These are phyloP conservation scores for Daboia siamensis DNA, from an alignment of 2,113 vertebrate genomes.

Conservation along the genomic window DNA sequence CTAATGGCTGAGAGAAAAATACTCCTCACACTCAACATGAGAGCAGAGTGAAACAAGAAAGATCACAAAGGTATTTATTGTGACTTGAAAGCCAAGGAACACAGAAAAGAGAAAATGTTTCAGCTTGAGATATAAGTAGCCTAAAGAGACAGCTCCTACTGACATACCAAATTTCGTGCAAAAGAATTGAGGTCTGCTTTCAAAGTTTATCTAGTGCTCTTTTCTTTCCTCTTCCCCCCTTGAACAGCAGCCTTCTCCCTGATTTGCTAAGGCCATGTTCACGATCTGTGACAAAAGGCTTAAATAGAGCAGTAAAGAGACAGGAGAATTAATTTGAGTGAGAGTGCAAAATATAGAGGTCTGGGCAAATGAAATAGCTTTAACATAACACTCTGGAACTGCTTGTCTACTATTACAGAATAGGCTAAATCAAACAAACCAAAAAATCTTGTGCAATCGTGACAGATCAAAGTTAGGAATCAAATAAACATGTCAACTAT, in stretches of 20 bases:
- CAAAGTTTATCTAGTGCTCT: not conserved
- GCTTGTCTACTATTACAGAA: not conserved
- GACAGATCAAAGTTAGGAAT: not conserved
- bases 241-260: not conserved
- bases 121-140: not conserved
- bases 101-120: not conserved
- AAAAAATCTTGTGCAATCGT: not conserved
- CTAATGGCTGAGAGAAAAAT: not conserved
- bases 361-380: not conserved
- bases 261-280: not conserved
- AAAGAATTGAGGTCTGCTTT: not conserved
- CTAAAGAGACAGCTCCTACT: not conserved
- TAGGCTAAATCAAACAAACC: not conserved
- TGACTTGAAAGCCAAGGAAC: not conserved
- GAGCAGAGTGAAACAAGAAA: not conserved
- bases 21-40: not conserved
- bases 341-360: not conserved
- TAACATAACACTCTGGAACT: not conserved
- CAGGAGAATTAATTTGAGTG: not conserved
- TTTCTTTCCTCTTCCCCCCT: not conserved
- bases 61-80: not conserved
- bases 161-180: not conserved
- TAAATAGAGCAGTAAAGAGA: not conserved
- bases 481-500: not conserved
- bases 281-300: not conserved